phyloP scores from a whole-genome alignment of 2,888 invertebrate genomes.

The Limnephilus auricula region DNA sequence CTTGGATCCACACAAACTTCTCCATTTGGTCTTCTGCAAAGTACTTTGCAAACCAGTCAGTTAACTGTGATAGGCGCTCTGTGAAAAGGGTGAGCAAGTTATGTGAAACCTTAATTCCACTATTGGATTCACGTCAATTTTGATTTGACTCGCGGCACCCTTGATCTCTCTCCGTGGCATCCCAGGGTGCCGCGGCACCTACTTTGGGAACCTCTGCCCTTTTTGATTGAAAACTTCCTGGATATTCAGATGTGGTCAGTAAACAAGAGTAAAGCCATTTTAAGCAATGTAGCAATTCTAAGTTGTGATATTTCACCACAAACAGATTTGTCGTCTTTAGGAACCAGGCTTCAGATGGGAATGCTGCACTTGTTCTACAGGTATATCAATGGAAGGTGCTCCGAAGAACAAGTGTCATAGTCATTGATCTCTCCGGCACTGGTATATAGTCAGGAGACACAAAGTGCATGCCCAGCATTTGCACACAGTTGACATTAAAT shows the following conservation, averaged over 20 bases:
- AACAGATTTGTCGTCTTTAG: neutral
- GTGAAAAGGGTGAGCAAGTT: no score
- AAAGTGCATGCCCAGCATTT: neutral
- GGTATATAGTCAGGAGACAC: neutral
- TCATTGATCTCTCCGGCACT: neutral
- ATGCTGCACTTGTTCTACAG: neutral
- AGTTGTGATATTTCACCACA: neutral
- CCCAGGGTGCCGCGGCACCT: no score
- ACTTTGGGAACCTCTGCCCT: no score
- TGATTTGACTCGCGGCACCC: no score
- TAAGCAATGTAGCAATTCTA: neutral
- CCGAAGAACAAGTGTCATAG: neutral
- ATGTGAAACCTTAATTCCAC: no score
- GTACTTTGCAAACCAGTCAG: no score
- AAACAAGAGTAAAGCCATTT: neutral
- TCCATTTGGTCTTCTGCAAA: no score
- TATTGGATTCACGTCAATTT: no score
- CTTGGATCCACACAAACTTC: no score
- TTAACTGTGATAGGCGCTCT: no score
- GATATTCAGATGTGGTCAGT: neutral
- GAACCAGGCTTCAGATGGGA: neutral
- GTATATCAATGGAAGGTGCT: neutral
- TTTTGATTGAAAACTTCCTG: neutral
- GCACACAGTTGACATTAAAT: neutral
- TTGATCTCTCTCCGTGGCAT: no score